These are phyloP conservation scores for Salminus brasiliensis DNA, from an alignment of 2,113 vertebrate species.

Conservation along the genomic window DNA sequence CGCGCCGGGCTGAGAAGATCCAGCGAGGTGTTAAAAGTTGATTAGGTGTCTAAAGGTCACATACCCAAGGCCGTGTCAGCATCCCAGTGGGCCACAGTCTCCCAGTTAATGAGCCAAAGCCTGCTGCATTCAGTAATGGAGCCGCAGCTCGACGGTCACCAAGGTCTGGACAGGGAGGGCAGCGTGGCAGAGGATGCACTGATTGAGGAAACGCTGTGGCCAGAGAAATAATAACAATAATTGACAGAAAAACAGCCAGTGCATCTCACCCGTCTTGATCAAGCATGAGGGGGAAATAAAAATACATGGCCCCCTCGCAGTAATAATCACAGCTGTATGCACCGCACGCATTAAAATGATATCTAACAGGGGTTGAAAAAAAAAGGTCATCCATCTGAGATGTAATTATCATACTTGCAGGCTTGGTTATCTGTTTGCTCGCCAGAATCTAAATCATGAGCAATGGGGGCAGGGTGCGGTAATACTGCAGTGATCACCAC, in stretches of 20 bases:
- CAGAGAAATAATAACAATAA: conserved; percentile 32
- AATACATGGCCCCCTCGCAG: conserved; percentile 10
- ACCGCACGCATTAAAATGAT: conserved; percentile 46
- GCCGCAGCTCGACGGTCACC: conserved; percentile 27
- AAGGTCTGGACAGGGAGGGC: conserved; percentile 34
- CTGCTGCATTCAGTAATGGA: conserved; percentile 49
- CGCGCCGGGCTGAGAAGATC: conserved; percentile 42
- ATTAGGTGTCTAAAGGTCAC: conserved; percentile 83
- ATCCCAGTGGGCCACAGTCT: conserved; percentile 69
- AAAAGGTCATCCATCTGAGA: conserved; percentile 63
- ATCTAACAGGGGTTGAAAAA: conserved; percentile 41
- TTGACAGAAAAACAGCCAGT: conserved; percentile 32
- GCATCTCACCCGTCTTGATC: conserved; percentile 31
- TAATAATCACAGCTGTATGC: conserved; percentile 22
- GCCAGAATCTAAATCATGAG: conserved; percentile 65
- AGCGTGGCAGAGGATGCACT: not conserved
- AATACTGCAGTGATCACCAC: conserved; percentile 66
- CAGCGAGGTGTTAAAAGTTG: conserved; percentile 80
- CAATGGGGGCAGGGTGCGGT: conserved; percentile 40
- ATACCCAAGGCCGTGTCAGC: conserved; percentile 71
- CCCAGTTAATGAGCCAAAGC: conserved; percentile 75
- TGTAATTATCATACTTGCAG: conserved; percentile 69
- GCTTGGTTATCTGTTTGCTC: conserved; percentile 70
- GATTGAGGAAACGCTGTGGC: conserved; percentile 41
- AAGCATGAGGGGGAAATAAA: conserved; percentile 38